A percentile compares a stretch with the other conserved stretches of the same genome.
phyloP scores from a whole-genome alignment of 2,113 vertebrate genomes.

The Excalfactoria chinensis region DNA sequence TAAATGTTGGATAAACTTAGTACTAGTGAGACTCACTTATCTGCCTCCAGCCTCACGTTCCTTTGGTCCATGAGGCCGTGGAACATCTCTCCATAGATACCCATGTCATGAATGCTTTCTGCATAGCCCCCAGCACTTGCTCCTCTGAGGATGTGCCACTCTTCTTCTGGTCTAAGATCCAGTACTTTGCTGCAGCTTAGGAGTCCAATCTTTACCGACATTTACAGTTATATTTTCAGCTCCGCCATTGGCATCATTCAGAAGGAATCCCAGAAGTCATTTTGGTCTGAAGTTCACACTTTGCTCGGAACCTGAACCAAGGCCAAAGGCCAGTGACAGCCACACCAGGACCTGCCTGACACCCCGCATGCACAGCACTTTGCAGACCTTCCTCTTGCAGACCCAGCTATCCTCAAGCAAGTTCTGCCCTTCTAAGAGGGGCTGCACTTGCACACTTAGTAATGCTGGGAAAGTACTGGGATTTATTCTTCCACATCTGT shows the following conservation, averaged over 20 bases:
- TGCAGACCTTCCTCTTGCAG: not conserved
- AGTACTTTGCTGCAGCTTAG: not conserved
- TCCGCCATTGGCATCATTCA: no score
- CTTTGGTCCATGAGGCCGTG: not conserved
- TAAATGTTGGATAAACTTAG: not conserved
- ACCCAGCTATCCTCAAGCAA: not conserved
- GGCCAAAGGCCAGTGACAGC: not conserved
- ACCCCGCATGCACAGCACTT: not conserved
- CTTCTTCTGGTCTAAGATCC: not conserved
- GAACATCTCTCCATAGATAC: not conserved
- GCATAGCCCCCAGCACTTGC: not conserved
- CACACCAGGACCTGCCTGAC: not conserved
- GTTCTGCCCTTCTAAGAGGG: not conserved
- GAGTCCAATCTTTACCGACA: not conserved
- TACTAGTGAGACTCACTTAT: not conserved
- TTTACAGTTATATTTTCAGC: not conserved
- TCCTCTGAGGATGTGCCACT: not conserved
- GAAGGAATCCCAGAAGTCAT: not conserved
- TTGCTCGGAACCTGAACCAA: not conserved
- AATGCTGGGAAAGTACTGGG: not conserved
- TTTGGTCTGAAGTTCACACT: not conserved
- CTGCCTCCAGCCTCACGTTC: not conserved
- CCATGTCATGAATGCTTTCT: not conserved
- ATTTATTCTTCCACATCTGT: not conserved
- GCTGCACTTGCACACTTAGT: not conserved